These are phyloP conservation scores for Drepana arcuata DNA, from an alignment of 1,140 invertebrate species.

Conservation along the genomic window DNA sequence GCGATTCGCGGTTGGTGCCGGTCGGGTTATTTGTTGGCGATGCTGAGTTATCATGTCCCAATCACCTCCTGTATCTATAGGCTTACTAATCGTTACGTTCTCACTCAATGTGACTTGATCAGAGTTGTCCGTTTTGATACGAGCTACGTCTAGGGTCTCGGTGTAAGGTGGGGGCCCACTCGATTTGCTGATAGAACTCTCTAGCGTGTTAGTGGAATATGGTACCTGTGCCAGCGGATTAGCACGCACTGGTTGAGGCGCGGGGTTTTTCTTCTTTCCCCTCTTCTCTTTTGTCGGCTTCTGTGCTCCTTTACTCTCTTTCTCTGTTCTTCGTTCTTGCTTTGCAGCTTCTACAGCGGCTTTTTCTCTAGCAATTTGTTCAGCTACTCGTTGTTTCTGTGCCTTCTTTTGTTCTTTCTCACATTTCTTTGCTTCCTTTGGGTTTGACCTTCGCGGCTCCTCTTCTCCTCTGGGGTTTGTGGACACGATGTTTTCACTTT, in stretches of 20 bases:
- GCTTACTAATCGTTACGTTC: conserved; percentile 36
- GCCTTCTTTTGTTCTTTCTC: conserved; percentile 38
- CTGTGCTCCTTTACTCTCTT: conserved; percentile 23
- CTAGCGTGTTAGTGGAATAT: conserved; percentile 42
- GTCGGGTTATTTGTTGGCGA: conserved; percentile 42
- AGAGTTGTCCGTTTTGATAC: no score
- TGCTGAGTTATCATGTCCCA: conserved; percentile 65
- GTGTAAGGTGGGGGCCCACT: conserved; percentile 51
- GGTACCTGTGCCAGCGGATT: not conserved
- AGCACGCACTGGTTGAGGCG: conserved; percentile 1
- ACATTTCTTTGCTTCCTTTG: conserved; percentile 8
- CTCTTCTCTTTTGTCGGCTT: conserved; percentile 16
- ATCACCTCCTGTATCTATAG: conserved; percentile 34
- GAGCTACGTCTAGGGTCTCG: no score
- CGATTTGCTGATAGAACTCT: conserved; percentile 49
- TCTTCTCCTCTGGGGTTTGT: conserved; percentile 16
- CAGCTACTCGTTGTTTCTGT: conserved; percentile 30
- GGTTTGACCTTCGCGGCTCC: no score
- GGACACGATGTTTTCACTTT: conserved; percentile 24
- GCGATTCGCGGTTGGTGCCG: conserved; percentile 4
- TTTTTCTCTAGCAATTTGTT: conserved; percentile 36
- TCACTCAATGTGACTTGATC: no score
- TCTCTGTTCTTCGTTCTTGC: conserved; percentile 35
- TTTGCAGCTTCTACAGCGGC: conserved; percentile 32
- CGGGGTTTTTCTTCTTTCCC: conserved; percentile 21